These are phyloP conservation scores for Myotis lucifugus DNA, from an alignment of 2,113 vertebrate species.

Conservation along the genomic window DNA sequence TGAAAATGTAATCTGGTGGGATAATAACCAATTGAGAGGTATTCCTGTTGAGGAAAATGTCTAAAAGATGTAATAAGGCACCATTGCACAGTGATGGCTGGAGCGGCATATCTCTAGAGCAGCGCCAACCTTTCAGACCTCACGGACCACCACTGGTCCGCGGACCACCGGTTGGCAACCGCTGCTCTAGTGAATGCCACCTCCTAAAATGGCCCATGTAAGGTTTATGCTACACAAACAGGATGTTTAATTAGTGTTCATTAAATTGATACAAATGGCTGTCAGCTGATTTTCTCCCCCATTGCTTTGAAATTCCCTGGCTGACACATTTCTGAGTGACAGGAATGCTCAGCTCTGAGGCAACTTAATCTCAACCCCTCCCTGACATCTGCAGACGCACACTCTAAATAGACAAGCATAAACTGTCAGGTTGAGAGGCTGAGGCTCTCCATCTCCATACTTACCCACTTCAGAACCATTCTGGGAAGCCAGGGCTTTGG, in stretches of 20 bases:
- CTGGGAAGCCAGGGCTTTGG: neutral
- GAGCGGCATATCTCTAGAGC: neutral
- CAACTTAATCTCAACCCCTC: neutral
- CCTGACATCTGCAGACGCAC: neutral
- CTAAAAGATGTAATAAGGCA: constrained; percentile 19
- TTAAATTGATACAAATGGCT: constrained; percentile 39
- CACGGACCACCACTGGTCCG: no score
- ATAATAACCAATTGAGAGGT: neutral
- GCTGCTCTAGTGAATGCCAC: neutral
- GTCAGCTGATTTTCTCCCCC: constrained; percentile 31
- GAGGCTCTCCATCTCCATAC: neutral
- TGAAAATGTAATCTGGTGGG: neutral
- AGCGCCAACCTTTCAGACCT: no score
- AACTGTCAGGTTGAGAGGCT: neutral
- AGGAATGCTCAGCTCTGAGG: neutral
- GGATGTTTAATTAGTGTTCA: constrained; percentile 59
- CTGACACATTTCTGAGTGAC: constrained; percentile 43
- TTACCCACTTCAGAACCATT: neutral
- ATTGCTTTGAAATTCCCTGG: constrained; percentile 45
- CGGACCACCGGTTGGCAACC: no score
- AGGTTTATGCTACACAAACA: constrained; percentile 23
- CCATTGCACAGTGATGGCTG: neutral
- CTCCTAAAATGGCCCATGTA: neutral
- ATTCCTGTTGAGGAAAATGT: neutral
- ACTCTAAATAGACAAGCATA: neutral